Evolutionary conservation across 2,888 invertebrate species (phyloP).

Genomic region (Brachylomia viminalis): DNA sequence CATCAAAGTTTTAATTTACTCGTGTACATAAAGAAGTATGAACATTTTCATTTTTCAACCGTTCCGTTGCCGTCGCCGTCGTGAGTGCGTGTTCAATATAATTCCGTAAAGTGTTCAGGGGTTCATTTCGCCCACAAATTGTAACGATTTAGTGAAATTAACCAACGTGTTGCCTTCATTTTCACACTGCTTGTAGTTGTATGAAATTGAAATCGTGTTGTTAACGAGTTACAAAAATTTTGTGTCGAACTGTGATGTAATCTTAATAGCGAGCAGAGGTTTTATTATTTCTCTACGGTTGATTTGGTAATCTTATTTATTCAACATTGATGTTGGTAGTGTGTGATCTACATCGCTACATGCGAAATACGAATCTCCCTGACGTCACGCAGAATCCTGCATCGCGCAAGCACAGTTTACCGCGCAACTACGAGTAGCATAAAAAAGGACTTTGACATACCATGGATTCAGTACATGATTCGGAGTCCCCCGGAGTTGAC

Average conservation of each 20-base stretch:
- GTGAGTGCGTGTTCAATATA: conserved; percentile 82
- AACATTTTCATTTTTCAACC: conserved; percentile 65
- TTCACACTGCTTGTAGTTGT: conserved; percentile 76
- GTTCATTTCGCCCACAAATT: conserved; percentile 83
- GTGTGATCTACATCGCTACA: no score
- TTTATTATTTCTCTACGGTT: conserved; percentile 61
- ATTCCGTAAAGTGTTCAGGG: conserved; percentile 81
- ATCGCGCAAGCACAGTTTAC: no score
- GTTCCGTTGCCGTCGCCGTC: conserved; percentile 54
- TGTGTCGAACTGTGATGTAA: conserved; percentile 64
- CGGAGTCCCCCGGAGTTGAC: no score
- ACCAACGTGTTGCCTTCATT: conserved; percentile 78
- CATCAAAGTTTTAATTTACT: conserved; percentile 42
- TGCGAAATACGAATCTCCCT: no score
- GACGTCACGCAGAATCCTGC: no score
- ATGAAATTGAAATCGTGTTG: conserved; percentile 86
- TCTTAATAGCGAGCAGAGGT: conserved; percentile 60
- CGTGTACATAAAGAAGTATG: conserved; percentile 50
- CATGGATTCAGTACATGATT: no score
- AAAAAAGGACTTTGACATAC: no score
- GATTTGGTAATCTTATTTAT: conserved; percentile 61
- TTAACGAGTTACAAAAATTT: conserved; percentile 81
- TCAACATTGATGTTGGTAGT: conserved; percentile 33
- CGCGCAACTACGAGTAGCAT: no score
- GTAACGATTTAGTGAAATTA: conserved; percentile 82